Percentiles rank a stretch among this genome's conserved stretches.
phyloP scores from a whole-genome alignment of 2,797 vertebrate genomes.

The Peromyscus attwateri region DNA sequence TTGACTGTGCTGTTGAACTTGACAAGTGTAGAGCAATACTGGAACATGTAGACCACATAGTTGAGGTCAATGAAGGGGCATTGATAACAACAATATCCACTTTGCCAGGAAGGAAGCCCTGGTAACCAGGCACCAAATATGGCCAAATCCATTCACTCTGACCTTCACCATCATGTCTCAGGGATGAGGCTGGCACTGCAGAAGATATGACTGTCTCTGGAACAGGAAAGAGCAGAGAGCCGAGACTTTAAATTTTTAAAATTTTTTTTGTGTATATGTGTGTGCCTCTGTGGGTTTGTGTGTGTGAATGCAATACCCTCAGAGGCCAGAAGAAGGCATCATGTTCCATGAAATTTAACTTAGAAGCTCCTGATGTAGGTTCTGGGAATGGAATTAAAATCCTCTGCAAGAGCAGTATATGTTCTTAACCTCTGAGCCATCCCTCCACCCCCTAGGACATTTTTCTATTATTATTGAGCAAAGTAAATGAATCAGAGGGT shows the following conservation, averaged over 20 bases:
- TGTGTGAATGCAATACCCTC: neutral
- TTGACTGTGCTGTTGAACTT: neutral
- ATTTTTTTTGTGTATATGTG: neutral
- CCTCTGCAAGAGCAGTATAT: neutral
- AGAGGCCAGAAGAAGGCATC: neutral
- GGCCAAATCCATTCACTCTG: neutral
- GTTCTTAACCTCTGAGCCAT: neutral
- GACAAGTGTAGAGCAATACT: neutral
- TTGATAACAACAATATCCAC: neutral
- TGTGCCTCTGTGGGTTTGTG: neutral
- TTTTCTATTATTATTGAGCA: conserved; percentile 35
- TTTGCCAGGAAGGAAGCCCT: neutral
- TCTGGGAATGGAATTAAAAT: neutral
- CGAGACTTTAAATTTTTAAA: neutral
- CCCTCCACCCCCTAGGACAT: neutral
- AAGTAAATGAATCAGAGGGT: conserved; percentile 29
- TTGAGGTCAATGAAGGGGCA: neutral
- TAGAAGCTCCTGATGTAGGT: neutral
- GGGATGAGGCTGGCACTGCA: neutral
- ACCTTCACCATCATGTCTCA: neutral
- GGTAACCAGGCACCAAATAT: neutral
- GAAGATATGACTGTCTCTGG: neutral
- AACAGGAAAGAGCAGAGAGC: neutral
- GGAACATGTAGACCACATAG: neutral
- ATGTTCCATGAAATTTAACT: neutral